phyloP scores from a whole-genome alignment of 64 coral and sea anemone genomes.

The Dendrophyllia cribrosa region DNA sequence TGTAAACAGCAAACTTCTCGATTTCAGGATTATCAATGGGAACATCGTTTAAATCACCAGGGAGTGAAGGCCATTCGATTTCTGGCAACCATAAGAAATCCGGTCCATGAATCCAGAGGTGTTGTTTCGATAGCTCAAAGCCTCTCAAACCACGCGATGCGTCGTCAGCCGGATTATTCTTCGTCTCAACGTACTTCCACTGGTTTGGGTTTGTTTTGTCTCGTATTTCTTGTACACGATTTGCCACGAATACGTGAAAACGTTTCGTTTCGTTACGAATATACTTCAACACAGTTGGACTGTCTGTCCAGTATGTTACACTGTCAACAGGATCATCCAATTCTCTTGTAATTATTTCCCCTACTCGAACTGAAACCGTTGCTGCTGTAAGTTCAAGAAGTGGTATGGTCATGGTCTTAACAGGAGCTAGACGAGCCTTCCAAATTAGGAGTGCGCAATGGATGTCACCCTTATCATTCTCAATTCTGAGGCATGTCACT shows the following conservation, averaged over 20 bases:
- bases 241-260: slow-evolving; percentile 40
- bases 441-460: slow-evolving; percentile 37
- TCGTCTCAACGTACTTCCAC: slow-evolving; percentile 29
- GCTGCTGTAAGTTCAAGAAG: slow-evolving; percentile 50
- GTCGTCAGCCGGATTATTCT: slow-evolving; percentile 28
- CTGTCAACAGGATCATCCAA: slow-evolving; percentile 22
- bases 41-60: background rate
- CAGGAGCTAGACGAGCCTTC: slow-evolving; percentile 37
- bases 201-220: slow-evolving; percentile 1
- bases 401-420: slow-evolving; percentile 49
- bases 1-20: background rate
- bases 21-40: slow-evolving; percentile 7
- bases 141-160: slow-evolving; percentile 26
- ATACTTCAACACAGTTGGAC: slow-evolving; percentile 46
- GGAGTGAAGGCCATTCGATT: background rate
- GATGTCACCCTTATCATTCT: slow-evolving; percentile 34
- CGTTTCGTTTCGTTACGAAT: slow-evolving; percentile 38
- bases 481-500: slow-evolving; percentile 46
- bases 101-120: slow-evolving; percentile 39
- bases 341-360: background rate
- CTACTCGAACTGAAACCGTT: slow-evolving; percentile 22
- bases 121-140: slow-evolving; percentile 1
- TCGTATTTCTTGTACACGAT: slow-evolving; percentile 37
- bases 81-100: slow-evolving; percentile 38
- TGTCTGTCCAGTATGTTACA: slow-evolving; percentile 58